Conservation (phyloP, 92 coral and sea anemone genomes). For the Actinernus sp. region DNA sequence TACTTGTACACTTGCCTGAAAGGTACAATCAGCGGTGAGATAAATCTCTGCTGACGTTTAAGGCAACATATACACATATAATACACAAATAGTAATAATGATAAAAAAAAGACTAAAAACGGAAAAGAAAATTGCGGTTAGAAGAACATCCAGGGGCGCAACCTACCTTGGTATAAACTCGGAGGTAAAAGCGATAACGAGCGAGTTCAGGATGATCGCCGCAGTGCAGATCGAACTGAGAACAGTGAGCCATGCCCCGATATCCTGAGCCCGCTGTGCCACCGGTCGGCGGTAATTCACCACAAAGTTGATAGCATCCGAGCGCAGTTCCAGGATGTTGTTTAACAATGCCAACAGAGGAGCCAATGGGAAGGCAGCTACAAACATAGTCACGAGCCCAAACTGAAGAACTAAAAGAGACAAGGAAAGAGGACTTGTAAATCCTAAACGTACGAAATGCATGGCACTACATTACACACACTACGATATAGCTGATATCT, state of each 20-base stretch:
- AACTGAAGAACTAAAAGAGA: constrained; percentile 82
- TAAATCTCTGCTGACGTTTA: too few species aligned
- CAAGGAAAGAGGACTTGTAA: too few species aligned
- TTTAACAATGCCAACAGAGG: constrained; percentile 94
- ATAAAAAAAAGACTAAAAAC: neutral
- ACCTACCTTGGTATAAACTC: constrained; percentile 97
- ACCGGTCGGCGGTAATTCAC: constrained; percentile 96
- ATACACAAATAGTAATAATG: too few species aligned
- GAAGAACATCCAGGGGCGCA: too few species aligned
- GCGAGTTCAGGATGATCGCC: constrained; percentile 89
- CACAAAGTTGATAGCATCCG: constrained; percentile 93
- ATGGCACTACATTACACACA: too few species aligned
- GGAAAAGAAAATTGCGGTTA: neutral
- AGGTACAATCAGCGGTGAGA: too few species aligned
- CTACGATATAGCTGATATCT: too few species aligned
- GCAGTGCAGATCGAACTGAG: constrained; percentile 76
- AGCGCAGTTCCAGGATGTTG: constrained; percentile 91
- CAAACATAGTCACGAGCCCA: constrained; percentile 98
- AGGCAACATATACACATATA: too few species aligned
- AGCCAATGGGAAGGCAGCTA: constrained; percentile 98
- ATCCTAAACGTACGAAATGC: too few species aligned
- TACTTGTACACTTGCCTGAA: constrained; percentile 81
- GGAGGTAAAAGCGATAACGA: constrained; percentile 94
- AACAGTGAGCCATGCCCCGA: constrained; percentile 91
- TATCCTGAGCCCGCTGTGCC: constrained; percentile 88